Conservation (phyloP, 2,888 invertebrate species). For the Nemotelus pantherinus region DNA sequence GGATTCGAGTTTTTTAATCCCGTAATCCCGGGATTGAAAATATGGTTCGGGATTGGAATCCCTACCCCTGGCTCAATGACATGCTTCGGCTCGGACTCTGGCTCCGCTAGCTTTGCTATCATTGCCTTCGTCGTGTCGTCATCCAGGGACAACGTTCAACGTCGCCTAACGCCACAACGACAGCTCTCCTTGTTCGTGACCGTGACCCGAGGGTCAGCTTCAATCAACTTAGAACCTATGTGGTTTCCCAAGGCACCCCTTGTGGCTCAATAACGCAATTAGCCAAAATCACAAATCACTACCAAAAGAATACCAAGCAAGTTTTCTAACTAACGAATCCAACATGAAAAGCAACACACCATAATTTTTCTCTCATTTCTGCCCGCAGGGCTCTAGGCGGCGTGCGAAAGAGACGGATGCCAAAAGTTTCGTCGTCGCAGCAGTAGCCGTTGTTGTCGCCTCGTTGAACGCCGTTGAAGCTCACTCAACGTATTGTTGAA, state of each 20-base stretch:
- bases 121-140: constrained; percentile 3
- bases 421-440: constrained; percentile 16
- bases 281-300: not conserved
- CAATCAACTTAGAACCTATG: not conserved
- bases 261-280: not conserved
- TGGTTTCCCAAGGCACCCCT: not conserved
- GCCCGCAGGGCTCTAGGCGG: constrained; percentile 40
- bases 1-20: too few species aligned
- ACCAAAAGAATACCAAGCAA: constrained; percentile 1
- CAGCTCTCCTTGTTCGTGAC: constrained; percentile 6
- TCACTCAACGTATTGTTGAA: constrained; percentile 9
- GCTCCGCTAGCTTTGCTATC: not conserved
- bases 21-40: too few species aligned
- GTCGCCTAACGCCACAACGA: not conserved
- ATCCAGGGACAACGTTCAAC: not conserved
- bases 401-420: constrained; percentile 34
- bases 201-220: constrained; percentile 21
- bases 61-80: not conserved
- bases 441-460: constrained; percentile 18
- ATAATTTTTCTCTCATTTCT: constrained; percentile 47
- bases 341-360: constrained; percentile 45
- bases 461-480: constrained; percentile 13
- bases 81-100: not conserved
- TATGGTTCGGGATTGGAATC: too few species aligned
- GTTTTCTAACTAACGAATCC: not conserved